Conservation (phyloP, 2,113 vertebrate genomes). For the Synodontis membranacea region DNA sequence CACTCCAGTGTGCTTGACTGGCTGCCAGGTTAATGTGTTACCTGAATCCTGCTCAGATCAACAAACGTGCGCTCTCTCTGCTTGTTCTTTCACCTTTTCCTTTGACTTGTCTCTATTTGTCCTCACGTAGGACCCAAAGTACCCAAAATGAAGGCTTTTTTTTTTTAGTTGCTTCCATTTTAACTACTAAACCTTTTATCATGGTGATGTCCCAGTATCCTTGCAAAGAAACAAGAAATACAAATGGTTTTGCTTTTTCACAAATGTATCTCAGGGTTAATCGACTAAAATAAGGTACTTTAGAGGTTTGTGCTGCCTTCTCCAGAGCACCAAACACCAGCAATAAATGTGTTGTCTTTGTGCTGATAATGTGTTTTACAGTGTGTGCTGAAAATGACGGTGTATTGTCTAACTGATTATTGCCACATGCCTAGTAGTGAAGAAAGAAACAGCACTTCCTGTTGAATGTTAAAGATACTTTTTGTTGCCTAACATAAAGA, state of each 20-base stretch:
- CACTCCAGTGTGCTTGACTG: constrained; percentile 21
- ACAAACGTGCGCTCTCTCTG: background rate
- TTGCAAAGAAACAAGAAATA: background rate
- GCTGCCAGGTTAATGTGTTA: constrained; percentile 29
- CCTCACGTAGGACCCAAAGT: background rate
- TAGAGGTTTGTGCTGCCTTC: background rate
- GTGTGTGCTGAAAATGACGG: background rate
- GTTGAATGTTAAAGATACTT: background rate
- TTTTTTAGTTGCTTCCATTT: background rate
- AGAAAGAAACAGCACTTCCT: background rate
- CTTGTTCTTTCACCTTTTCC: background rate
- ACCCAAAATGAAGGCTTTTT: background rate
- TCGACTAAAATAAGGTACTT: background rate
- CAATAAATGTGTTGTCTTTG: background rate
- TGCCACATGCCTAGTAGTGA: background rate
- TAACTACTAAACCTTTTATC: background rate
- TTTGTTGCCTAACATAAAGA: background rate
- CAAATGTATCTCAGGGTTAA: background rate
- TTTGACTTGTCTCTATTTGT: background rate
- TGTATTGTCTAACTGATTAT: background rate
- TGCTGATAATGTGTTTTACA: background rate
- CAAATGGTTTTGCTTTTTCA: background rate
- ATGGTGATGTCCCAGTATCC: background rate
- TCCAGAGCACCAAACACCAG: background rate
- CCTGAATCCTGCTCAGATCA: constrained; percentile 9